These are phyloP conservation scores for Verasper variegatus DNA, from an alignment of 2,113 vertebrate species.

Conservation along the genomic window DNA sequence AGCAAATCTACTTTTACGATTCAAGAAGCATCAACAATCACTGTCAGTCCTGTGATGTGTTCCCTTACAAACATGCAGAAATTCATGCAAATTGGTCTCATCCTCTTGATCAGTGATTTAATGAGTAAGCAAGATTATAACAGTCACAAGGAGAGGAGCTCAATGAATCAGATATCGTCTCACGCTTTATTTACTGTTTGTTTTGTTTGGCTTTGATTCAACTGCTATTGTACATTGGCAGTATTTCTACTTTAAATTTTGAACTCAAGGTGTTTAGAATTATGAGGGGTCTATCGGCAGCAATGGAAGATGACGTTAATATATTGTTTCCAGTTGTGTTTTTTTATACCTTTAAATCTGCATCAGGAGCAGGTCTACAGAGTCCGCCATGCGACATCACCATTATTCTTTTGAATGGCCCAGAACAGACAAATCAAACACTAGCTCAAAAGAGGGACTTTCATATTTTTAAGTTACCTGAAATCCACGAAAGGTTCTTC, in stretches of 20 bases:
- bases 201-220: background rate
- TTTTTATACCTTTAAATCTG: background rate
- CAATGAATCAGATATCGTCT: background rate
- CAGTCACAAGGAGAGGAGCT: background rate
- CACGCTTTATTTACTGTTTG: background rate
- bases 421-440: background rate
- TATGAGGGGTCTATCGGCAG: background rate
- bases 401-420: background rate
- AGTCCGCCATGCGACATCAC: background rate
- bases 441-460: no score
- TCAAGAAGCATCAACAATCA: slow-evolving; percentile 9
- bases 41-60: slow-evolving; percentile 6
- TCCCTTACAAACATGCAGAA: background rate
- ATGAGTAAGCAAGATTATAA: background rate
- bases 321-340: background rate
- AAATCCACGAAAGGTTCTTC: no score
- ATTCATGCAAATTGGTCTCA: background rate
- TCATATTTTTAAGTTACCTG: no score
- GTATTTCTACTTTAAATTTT: background rate
- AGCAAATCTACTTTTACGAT: slow-evolving; percentile 30
- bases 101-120: background rate
- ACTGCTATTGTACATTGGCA: background rate
- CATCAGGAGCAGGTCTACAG: background rate
- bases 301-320: background rate
- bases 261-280: no score